phyloP scores from a whole-genome alignment of 2,888 invertebrate genomes.

The Drosophila acutilabella region DNA sequence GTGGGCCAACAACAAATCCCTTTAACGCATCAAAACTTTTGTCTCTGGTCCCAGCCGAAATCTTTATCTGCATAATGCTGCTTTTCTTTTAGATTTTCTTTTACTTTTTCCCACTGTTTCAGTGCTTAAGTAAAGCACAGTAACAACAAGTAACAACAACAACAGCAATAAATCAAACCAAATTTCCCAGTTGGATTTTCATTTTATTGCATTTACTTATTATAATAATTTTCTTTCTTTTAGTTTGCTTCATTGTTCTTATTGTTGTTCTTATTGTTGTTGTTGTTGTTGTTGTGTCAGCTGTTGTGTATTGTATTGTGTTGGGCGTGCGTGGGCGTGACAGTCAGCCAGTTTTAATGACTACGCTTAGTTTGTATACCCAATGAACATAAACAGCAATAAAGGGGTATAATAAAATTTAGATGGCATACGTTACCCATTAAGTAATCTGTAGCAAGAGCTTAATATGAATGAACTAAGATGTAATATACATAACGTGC shows the following conservation, averaged over 20 bases:
- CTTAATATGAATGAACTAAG: too few relatives aligned
- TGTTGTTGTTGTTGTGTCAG: slow-evolving; percentile 32
- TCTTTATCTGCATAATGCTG: slow-evolving; percentile 70
- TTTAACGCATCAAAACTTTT: slow-evolving; percentile 60
- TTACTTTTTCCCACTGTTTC: slow-evolving; percentile 17
- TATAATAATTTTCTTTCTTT: slow-evolving; percentile 62
- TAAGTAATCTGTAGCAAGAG: background rate
- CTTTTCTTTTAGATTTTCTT: slow-evolving; percentile 24
- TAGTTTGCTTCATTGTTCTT: slow-evolving; percentile 23
- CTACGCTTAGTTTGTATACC: slow-evolving; percentile 46
- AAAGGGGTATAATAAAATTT: background rate
- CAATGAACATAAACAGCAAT: background rate
- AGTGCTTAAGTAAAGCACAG: slow-evolving; percentile 28
- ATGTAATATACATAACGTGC: too few relatives aligned
- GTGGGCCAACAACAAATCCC: slow-evolving; percentile 38
- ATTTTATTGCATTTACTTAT: slow-evolving; percentile 81
- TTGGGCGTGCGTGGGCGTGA: slow-evolving; percentile 39
- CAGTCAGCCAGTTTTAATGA: slow-evolving; percentile 50
- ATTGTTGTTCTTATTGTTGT: slow-evolving; percentile 3
- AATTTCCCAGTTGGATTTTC: slow-evolving; percentile 82
- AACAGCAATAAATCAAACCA: slow-evolving; percentile 78
- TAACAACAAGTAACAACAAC: slow-evolving; percentile 6
- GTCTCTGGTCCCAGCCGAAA: slow-evolving; percentile 24
- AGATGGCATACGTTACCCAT: too few relatives aligned
- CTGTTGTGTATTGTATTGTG: slow-evolving; percentile 21